phyloP scores from a whole-genome alignment of 2,888 invertebrate species.

The Euplagia quadripunctaria region DNA sequence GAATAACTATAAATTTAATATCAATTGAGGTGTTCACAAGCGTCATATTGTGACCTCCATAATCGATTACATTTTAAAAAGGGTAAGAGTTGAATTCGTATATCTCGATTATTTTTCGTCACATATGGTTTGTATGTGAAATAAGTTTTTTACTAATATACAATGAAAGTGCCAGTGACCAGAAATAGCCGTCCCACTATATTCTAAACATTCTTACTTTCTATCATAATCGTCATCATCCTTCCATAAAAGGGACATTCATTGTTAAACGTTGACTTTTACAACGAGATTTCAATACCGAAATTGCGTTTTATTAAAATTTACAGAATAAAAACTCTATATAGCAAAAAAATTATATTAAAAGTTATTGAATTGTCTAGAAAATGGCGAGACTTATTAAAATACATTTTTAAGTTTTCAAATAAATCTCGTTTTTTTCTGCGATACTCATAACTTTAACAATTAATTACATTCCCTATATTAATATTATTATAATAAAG shows the following conservation, averaged over 20 bases:
- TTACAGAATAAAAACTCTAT: not conserved
- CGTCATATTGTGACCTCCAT: no score
- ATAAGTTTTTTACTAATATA: not conserved
- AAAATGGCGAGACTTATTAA: not conserved
- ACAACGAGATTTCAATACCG: not conserved
- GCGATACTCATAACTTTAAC: not conserved
- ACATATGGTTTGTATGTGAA: not conserved
- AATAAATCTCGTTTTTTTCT: not conserved
- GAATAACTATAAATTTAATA: no score
- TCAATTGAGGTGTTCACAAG: no score
- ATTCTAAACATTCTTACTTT: not conserved
- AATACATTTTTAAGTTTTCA: not conserved
- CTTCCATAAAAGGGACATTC: not conserved
- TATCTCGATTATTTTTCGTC: no score
- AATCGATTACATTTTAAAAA: no score
- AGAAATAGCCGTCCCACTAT: not conserved
- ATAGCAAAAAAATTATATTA: not conserved
- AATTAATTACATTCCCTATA: not conserved
- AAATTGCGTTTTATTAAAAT: not conserved
- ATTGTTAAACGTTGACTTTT: not conserved
- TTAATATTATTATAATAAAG: no score
- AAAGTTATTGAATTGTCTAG: not conserved
- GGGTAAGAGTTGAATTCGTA: no score
- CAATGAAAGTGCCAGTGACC: not conserved
- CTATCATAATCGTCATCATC: no score